phyloP scores from a whole-genome alignment of 2,797 vertebrate genomes.

The Crenichthys baileyi region DNA sequence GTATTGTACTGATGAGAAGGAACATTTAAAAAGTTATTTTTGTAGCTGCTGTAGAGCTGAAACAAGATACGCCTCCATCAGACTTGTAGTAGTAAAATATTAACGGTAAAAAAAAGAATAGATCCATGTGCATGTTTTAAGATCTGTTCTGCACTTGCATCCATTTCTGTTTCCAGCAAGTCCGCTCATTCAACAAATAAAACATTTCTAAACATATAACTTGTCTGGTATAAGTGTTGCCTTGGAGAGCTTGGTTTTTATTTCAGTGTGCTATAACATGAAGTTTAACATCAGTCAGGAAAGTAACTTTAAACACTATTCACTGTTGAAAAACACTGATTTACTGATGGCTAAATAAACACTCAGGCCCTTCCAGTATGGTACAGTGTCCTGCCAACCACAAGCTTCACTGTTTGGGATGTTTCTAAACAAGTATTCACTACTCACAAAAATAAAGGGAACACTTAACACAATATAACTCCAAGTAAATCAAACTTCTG shows the following conservation, averaged over 20 bases:
- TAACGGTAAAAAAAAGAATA: slow-evolving; percentile 15
- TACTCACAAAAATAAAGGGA: too few relatives aligned
- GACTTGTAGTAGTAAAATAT: slow-evolving; percentile 19
- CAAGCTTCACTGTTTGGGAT: not conserved
- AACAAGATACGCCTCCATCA: slow-evolving; percentile 20
- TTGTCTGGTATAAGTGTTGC: not conserved
- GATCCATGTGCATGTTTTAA: slow-evolving; percentile 51
- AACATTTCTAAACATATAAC: slow-evolving; percentile 19
- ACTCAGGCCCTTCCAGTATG: not conserved
- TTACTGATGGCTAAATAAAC: too few relatives aligned
- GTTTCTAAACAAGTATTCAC: too few relatives aligned
- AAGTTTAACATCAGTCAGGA: not conserved
- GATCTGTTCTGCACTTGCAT: slow-evolving; percentile 30
- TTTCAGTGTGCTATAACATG: not conserved
- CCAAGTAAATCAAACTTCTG: too few relatives aligned
- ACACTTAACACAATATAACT: too few relatives aligned
- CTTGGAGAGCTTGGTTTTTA: not conserved
- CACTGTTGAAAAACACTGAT: too few relatives aligned
- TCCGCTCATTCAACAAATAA: slow-evolving; percentile 57
- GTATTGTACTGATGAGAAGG: slow-evolving; percentile 13
- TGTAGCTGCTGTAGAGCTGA: slow-evolving; percentile 59
- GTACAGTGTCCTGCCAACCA: not conserved
- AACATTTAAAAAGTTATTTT: slow-evolving; percentile 73
- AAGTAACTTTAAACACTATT: too few relatives aligned
- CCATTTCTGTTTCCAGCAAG: slow-evolving; percentile 42